Evolutionary conservation across 2,797 vertebrate species (phyloP), one percentile per base, ranked within the genome.

Genomic region (Lithobates pipiens): DNA sequence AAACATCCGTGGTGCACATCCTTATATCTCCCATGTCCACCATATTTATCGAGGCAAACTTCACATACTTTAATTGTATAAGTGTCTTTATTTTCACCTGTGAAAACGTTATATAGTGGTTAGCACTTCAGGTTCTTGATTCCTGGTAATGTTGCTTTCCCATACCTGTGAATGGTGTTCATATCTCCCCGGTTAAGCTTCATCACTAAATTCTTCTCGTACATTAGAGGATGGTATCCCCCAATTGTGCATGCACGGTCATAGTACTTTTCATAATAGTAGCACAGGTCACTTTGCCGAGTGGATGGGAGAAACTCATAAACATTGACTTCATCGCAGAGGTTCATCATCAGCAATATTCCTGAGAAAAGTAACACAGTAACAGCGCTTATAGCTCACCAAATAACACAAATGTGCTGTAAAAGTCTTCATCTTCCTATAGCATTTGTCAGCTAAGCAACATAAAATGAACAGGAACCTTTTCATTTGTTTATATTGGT

Each of bases 131-230:
- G 76, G 0, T 67, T 91, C 44, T 27, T 89, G 69, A 96, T 90
- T 83, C 95, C 95, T 0, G 90, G 90, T 76, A 96, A 70, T 1
- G 93, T 95, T 2, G 90, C 93, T 83, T 92, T 96, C 3, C 95
- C 95, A 0, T 73, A 72, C 8, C 86, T 84, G 36, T 92, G 93
- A 77, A 96, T 94, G 83, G 93, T 93, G 74, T 93, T 89, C 0
- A 95, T 92, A 0, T 91, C 89, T 74, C 95, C 94, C 76, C 80
- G 90, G 67, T 94, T 96, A 44, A 96, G 80, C n/a, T 92, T 91
- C 82, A 94, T 95, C 81, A 96, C 92, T 89, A 96, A 29, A 76
- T 95, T 95, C 71, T 96, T 96, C 90, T 96, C 95, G 39, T 94
- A 96, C 70, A 95, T 90, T 29, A 95, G 90, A 0, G 95, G 95